phyloP scores from a whole-genome alignment of 2,888 invertebrate genomes.

The Eurois occulta region DNA sequence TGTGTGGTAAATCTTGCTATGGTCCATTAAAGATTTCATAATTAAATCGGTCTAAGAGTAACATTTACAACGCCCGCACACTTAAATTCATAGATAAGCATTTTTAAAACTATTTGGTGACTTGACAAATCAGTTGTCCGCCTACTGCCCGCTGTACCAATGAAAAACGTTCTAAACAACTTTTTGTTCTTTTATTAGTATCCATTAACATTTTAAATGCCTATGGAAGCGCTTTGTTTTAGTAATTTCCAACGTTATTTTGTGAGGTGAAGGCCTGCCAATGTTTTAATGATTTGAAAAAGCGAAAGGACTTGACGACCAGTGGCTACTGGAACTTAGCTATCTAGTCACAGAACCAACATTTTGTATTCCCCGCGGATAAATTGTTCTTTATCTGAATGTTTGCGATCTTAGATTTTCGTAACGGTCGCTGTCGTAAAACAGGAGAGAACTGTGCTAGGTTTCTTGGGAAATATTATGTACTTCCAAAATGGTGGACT shows the following conservation, averaged over 20 bases:
- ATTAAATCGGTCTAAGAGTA: constrained; percentile 12
- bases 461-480: constrained; percentile 4
- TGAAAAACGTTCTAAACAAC: constrained; percentile 31
- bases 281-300: background rate
- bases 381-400: constrained; percentile 6
- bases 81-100: constrained; percentile 48
- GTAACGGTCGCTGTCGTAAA: background rate
- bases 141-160: constrained; percentile 31
- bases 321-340: background rate
- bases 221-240: constrained; percentile 27
- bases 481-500: background rate
- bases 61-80: constrained; percentile 34
- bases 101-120: constrained; percentile 34
- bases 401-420: constrained; percentile 20
- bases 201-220: constrained; percentile 29
- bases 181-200: constrained; percentile 38
- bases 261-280: background rate
- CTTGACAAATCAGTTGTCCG: constrained; percentile 51
- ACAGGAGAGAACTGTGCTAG: background rate
- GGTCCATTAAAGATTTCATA: constrained; percentile 48
- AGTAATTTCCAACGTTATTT: constrained; percentile 2
- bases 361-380: background rate
- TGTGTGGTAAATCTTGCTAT: constrained; percentile 10
- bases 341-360: constrained; percentile 14
- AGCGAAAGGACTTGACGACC: background rate